These are phyloP conservation scores for Pelochelys cantorii DNA, from an alignment of 2,797 vertebrate species.

Conservation along the genomic window DNA sequence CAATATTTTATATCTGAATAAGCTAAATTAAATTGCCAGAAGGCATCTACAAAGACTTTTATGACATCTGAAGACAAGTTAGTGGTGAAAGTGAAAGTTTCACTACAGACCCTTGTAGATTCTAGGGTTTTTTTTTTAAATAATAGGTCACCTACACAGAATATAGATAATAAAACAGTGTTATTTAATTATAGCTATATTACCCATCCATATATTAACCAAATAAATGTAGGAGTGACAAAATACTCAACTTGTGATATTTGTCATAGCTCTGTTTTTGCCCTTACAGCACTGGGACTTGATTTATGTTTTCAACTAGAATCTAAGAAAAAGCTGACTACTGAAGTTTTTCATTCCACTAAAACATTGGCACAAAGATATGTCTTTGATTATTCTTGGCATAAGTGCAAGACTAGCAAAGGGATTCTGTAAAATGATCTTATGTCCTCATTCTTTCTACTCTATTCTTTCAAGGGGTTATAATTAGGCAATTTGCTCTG, in stretches of 20 bases:
- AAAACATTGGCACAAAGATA: constrained; percentile 2
- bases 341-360: constrained; percentile 8
- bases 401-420: neutral
- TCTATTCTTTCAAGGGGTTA: constrained; percentile 18
- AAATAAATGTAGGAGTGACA: neutral
- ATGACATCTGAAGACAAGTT: neutral
- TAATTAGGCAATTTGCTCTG: constrained; percentile 8
- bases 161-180: neutral
- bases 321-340: constrained; percentile 32
- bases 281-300: neutral
- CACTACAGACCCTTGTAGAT: neutral
- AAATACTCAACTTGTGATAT: neutral
- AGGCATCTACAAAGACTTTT: constrained; percentile 4
- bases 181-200: neutral
- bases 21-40: neutral
- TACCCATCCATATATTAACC: neutral
- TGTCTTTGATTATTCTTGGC: neutral
- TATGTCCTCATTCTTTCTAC: neutral
- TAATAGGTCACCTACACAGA: neutral
- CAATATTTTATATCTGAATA: constrained; percentile 1
- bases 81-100: constrained; percentile 16
- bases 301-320: neutral
- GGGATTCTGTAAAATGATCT: constrained; percentile 23
- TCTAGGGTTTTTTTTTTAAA: neutral
- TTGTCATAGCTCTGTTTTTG: neutral